These are phyloP conservation scores for Dynastes hyllus DNA, from an alignment of 2,888 invertebrate species.

Conservation along the genomic window DNA sequence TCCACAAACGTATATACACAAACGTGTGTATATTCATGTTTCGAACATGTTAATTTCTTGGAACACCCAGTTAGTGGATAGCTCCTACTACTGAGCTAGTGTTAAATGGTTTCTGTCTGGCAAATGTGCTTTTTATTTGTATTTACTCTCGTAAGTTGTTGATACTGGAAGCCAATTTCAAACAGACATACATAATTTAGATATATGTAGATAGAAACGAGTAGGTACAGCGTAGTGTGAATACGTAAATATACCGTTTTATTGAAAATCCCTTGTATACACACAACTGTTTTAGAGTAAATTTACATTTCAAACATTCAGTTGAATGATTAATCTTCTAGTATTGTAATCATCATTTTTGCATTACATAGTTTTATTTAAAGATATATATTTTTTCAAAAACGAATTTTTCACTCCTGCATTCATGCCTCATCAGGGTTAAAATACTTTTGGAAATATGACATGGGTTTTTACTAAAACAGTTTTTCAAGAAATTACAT, in stretches of 20 bases:
- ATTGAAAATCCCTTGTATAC: background rate
- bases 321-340: no score
- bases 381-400: no score
- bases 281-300: no score
- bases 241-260: background rate
- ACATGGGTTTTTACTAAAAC: no score
- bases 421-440: no score
- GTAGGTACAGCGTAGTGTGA: background rate
- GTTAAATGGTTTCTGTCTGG: constrained; percentile 4
- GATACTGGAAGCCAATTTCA: background rate
- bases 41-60: background rate
- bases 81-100: background rate
- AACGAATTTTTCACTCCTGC: no score
- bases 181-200: background rate
- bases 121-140: constrained; percentile 13
- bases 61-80: background rate
- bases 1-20: background rate
- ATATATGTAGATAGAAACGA: background rate
- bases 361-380: no score
- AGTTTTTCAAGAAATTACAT: no score
- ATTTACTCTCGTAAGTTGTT: background rate
- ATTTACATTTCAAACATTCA: no score
- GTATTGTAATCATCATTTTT: no score
- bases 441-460: no score
- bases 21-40: background rate